Base-by-base conservation (phyloP, 2,888 invertebrate genomes). In the Parthenolecanium corni region DNA sequence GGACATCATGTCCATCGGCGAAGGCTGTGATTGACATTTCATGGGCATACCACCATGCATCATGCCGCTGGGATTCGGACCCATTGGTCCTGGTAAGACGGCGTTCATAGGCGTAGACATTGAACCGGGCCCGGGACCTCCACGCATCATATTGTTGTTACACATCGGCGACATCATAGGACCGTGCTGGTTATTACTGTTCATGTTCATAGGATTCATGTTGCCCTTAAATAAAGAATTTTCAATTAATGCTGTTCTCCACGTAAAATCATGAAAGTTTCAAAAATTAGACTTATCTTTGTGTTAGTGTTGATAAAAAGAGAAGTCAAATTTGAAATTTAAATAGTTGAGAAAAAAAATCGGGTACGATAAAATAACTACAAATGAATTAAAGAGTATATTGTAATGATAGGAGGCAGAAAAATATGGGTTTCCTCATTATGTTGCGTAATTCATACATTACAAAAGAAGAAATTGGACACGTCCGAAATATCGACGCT, bases 81-180 rank as follows among this genome's bases (percentile, higher is more conserved):
- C 57, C 44, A 57, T 57, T 46, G 23, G 57, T 57, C 57, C 57
- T 57, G 57, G 57, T 57, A 57, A 57, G 23, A 23, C 54, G 54
- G 54, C 12, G 20, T 57, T 57, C 57, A 57, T 57, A n/a, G n/a
- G n/a, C n/a, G n/a, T n/a, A n/a, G n/a, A n/a, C n/a, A n/a, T n/a
- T 2, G 44, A 31, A 11, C 57, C 57, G 14, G 36, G 31, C 11
- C 25, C 16, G 16, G 46, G 46, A 16, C 57, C 57, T 18, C 57
- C 57, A 18, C 46, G 46, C 57, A 57, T 44, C 9, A 57, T 44
- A 25, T 57, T 57, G 44, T 57, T 57, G 44, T 57, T 57, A 31
- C 57, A 57, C 57, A 57, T 46, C 16, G 57, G 57, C 44, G 57
- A 57, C 57, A 57, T 57, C 57, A 57, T 57, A 24, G 42, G 57